Evolutionary conservation across 92 coral and sea anemone genomes (phyloP).

Genomic region (Palythoa caribaeorum): DNA sequence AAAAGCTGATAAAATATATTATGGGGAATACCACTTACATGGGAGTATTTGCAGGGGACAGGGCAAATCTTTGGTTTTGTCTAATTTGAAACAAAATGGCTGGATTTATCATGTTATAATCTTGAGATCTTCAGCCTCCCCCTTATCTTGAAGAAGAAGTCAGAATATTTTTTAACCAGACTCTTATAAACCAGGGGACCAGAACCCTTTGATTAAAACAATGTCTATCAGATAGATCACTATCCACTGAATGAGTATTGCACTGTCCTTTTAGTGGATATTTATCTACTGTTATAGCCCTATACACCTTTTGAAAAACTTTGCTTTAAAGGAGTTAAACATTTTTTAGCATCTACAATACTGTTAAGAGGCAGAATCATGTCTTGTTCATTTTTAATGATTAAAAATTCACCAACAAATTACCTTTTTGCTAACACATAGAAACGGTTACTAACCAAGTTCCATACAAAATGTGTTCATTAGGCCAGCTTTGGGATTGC

Average conservation of each 20-base stretch:
- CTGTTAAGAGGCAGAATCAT: neutral
- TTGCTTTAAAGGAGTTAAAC: neutral
- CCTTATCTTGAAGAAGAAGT: conserved; percentile 6
- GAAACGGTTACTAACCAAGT: neutral
- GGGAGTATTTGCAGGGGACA: neutral
- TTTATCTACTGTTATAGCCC: neutral
- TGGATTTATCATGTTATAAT: conserved; percentile 3
- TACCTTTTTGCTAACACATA: neutral
- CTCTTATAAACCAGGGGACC: neutral
- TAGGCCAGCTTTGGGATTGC: no score
- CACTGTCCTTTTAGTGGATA: neutral
- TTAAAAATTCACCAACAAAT: neutral
- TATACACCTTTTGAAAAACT: neutral
- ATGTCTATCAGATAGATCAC: conserved; percentile 33
- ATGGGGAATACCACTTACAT: neutral
- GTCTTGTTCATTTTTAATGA: neutral
- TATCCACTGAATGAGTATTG: neutral
- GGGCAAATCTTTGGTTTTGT: neutral
- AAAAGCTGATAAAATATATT: neutral
- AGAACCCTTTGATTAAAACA: neutral
- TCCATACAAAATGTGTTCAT: neutral
- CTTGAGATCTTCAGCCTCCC: conserved; percentile 19
- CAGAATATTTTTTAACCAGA: neutral
- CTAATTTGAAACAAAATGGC: neutral
- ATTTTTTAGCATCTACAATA: neutral